Evolutionary conservation across 2,113 vertebrate genomes (phyloP).

Genomic region (Saimiri boliviensis): DNA sequence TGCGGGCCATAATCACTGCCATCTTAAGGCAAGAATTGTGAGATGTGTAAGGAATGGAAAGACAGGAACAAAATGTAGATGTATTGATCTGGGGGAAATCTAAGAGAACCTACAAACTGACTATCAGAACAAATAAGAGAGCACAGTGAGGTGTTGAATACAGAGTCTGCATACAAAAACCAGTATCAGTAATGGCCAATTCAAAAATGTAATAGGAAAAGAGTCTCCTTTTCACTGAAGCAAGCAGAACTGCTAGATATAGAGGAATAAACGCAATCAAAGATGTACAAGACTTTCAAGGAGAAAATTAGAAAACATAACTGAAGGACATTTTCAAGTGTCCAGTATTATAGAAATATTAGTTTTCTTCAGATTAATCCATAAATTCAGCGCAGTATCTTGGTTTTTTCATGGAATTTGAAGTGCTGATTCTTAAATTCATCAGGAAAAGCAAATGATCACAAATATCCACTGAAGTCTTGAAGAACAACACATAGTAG

Average conservation of each 20-base stretch:
- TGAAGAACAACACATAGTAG: too few relatives aligned
- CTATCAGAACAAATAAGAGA: neutral
- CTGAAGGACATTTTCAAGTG: neutral
- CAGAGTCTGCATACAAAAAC: rapidly evolving
- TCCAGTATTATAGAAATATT: neutral
- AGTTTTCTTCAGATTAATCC: neutral
- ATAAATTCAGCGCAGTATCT: neutral
- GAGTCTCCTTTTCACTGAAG: too few relatives aligned
- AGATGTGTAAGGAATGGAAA: neutral
- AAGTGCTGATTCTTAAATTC: neutral
- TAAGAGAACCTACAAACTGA: neutral
- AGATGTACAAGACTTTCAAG: neutral
- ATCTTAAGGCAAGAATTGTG: neutral
- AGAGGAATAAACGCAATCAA: neutral
- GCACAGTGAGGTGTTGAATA: neutral
- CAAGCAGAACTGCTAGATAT: neutral
- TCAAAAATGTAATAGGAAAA: neutral
- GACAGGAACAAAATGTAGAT: neutral
- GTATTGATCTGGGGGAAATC: neutral
- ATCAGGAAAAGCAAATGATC: neutral
- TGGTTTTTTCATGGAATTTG: neutral
- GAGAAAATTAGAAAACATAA: neutral
- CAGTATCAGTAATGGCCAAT: neutral
- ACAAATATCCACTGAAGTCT: too few relatives aligned
- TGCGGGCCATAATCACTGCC: neutral